Percentiles rank a stretch among this genome's conserved stretches.
Conservation (phyloP, 2,797 vertebrate species). For the Allobates femoralis region DNA sequence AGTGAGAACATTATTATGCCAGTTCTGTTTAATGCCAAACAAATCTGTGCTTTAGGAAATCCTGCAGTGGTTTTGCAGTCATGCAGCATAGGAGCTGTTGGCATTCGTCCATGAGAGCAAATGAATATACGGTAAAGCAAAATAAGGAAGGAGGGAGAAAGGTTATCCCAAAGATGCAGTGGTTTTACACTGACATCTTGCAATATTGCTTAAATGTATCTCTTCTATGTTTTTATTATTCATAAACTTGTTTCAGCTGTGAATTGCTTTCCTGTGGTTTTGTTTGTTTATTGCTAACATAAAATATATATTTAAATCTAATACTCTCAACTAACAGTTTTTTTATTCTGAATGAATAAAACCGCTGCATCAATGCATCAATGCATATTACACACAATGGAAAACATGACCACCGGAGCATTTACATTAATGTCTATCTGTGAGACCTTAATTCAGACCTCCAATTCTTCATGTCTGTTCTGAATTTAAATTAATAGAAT, state of each 20-base stretch:
- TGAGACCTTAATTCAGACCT: constrained; percentile 11
- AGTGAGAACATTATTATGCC: constrained; percentile 36
- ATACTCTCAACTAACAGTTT: neutral
- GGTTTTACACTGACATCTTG: constrained; percentile 51
- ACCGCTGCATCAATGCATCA: neutral
- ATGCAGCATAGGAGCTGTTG: constrained; percentile 50
- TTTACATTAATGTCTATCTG: constrained; percentile 7
- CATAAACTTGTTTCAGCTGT: constrained; percentile 25
- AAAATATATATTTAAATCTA: constrained; percentile 46
- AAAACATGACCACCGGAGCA: neutral
- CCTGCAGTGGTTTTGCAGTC: constrained; percentile 58
- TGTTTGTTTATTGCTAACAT: constrained; percentile 39
- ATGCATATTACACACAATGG: constrained; percentile 8
- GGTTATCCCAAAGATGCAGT: constrained; percentile 29
- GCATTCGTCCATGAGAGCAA: constrained; percentile 51
- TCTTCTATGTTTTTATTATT: constrained; percentile 49
- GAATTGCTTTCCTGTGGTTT: constrained; percentile 32
- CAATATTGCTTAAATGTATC: constrained; percentile 51
- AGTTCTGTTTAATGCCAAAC: constrained; percentile 47
- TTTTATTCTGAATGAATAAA: constrained; percentile 21
- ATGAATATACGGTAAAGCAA: constrained; percentile 40
- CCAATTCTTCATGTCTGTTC: neutral
- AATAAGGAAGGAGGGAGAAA: constrained; percentile 40
- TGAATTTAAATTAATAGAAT: neutral
- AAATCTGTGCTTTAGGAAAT: constrained; percentile 62